Evolutionary conservation across 1,140 invertebrate species (phyloP), one percentile per base, ranked within the genome.

Genomic region (Anastatus disparis): DNA sequence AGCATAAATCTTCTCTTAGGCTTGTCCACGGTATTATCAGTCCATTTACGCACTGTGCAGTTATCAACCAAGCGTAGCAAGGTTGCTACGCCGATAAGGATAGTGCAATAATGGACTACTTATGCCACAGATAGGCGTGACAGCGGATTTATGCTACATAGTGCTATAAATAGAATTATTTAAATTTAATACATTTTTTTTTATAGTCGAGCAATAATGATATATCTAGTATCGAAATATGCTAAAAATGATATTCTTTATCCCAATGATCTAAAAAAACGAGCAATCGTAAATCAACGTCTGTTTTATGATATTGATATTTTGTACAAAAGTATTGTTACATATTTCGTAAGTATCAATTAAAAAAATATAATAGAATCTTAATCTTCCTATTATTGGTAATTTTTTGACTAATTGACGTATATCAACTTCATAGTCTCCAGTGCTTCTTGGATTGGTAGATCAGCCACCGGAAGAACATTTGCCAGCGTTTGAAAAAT

Each of bases 261-360:
- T 80, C 91, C 91, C 1, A 88, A 85, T 65, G 89, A 91, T 77
- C 81, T 89, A 2, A 83, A 87, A 74, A 78, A 81, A 52, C 82
- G 88, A 10, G 90, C 88, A 2, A 13, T 88, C 0, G 88, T 92
- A 0, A 89, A 92, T 73, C 84, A 89, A 67, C 84, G 87, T 66
- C 75, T 92, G 9, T 89, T 88, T 73, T 92, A 92, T 72, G 90
- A 92, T 78, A 82, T 85, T 53, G 88, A 89, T 0, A 87, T 87
- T 26, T 78, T 93, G 10, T 92, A 89, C 71, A 52, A 77, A 17
- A 74, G 74, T 12, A 73, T 86, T 29, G 17, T 46, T 0, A 78
- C 85, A 17, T 78, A 76, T 63, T 83, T 82, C 40, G 87, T 88
- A 78, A 74, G 81, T 80, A 40, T 52, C 27, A 15, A 13, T 42